phyloP scores from a whole-genome alignment of 2,113 vertebrate genomes.

The Bubo bubo region DNA sequence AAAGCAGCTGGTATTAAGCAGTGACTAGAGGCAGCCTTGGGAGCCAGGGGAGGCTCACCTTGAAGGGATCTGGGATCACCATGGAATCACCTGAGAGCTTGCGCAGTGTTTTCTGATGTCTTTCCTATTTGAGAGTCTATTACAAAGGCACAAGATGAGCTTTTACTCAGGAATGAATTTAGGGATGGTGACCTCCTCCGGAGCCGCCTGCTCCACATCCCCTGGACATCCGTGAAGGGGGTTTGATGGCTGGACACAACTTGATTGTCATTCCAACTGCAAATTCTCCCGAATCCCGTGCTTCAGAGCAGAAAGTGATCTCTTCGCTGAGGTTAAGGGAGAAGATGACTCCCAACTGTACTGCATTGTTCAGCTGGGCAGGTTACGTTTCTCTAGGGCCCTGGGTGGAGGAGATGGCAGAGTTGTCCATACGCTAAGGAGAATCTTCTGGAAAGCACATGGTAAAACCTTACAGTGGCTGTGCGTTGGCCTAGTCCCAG shows the following conservation, averaged over 20 bases:
- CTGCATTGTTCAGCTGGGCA: fast-evolving
- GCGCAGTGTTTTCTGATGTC: not conserved
- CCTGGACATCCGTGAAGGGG: not conserved
- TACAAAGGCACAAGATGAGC: not conserved
- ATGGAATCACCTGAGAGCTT: not conserved
- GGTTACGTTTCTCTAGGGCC: not conserved
- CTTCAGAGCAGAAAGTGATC: not conserved
- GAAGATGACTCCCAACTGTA: not conserved
- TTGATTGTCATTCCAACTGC: not conserved
- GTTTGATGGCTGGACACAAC: not conserved
- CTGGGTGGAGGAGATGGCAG: not conserved
- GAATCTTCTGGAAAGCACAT: not conserved
- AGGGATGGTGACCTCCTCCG: not conserved
- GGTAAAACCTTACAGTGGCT: not conserved
- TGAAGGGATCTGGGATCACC: not conserved
- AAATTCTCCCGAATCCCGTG: not conserved
- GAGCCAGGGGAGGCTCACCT: not conserved
- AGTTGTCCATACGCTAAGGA: not conserved
- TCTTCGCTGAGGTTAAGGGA: not conserved
- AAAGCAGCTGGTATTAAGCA: not conserved
- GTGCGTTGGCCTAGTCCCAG: not conserved
- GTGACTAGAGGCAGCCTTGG: not conserved
- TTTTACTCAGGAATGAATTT: not conserved
- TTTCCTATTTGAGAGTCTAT: not conserved
- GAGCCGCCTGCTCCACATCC: not conserved